Base-by-base conservation (phyloP, 2,113 vertebrate species). In the Syrmaticus mikado region DNA sequence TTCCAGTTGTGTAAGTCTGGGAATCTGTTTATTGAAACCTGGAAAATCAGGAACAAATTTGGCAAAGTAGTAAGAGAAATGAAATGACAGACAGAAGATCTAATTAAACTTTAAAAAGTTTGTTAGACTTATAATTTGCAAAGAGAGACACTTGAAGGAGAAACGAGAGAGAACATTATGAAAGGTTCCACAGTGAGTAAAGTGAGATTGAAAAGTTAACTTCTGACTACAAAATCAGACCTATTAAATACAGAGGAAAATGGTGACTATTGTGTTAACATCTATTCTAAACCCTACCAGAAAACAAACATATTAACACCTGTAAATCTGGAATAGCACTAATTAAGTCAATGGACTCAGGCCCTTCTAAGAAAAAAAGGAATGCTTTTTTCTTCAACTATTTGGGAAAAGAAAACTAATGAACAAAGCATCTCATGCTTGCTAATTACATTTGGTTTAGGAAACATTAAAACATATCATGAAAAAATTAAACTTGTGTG, bases 301-400 rank as follows among this genome's bases (percentile, higher is more conserved):
- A 93, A 93, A 93, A 91, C 45, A 95, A 91, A 83, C 65, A 83
- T 11, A 90, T 64, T 87, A 80, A 71, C 74, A 87, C 5, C 48
- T 34, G 58, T 70, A 74, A 89, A 60, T 87, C 66, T 80, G 32
- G 55, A 90, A 83, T 77, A 94, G 81, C 10, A 25, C 32, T 61
- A 88, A 90, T 77, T 89, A 95, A 95, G 55, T 32, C 67, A 94
- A 74, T 50, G 41, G 85, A 85, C 66, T 60, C 50, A 77, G 67
- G 43, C 40, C 53, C 8, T 66, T 95, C 60, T 71, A 77, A 40
- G 32, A 89, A 67, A 90, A 95, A 71, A 4, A 34, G 36, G 27
- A 82, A 55, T 66, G 0, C 6, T 75, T 77, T 65, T 81, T 72
- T 38, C 45, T 88, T 48, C 30, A 83, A 12, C 52, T 72, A 38